A percentile compares a stretch with the other conserved stretches of the same genome.
Conservation (phyloP, 2,888 invertebrate genomes). For the Perizoma affinitatum region DNA sequence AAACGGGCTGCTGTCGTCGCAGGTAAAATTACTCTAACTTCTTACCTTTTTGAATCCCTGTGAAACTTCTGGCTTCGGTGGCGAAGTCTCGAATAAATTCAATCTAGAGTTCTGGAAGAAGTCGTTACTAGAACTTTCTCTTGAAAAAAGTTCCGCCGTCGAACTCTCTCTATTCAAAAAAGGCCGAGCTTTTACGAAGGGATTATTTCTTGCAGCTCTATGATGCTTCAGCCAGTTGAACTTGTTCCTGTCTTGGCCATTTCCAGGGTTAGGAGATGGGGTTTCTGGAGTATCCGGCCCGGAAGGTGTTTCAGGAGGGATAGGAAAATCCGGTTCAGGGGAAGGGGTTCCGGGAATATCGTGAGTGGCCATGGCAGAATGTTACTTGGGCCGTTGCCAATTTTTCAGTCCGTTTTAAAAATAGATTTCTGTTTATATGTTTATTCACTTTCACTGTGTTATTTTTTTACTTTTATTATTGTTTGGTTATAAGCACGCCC, state of each 20-base stretch:
- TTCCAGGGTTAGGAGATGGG: constrained; percentile 9
- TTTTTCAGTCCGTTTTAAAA: constrained; percentile 5
- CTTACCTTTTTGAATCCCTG: constrained; percentile 64
- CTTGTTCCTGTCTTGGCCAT: constrained; percentile 50
- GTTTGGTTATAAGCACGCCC: background rate
- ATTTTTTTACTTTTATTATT: background rate
- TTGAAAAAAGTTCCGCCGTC: constrained; percentile 68
- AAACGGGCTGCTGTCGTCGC: too few relatives aligned
- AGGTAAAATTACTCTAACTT: too few relatives aligned
- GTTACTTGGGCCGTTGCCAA: constrained; percentile 17
- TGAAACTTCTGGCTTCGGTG: constrained; percentile 66
- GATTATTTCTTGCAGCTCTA: constrained; percentile 61
- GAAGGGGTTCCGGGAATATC: constrained; percentile 58
- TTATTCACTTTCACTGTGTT: constrained; percentile 7
- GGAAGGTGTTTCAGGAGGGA: too few relatives aligned
- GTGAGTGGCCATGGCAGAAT: constrained; percentile 41
- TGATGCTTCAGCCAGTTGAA: constrained; percentile 72
- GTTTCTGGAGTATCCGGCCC: constrained; percentile 1
- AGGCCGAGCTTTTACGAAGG: constrained; percentile 70
- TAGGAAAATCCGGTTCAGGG: background rate
- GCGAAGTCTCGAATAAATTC: constrained; percentile 70
- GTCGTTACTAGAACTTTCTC: constrained; percentile 72
- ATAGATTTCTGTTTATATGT: constrained; percentile 11
- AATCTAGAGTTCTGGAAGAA: constrained; percentile 76
- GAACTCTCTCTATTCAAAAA: constrained; percentile 73